These are phyloP conservation scores for Ptilodon capucinus DNA, from an alignment of 2,888 invertebrate genomes.

Conservation along the genomic window DNA sequence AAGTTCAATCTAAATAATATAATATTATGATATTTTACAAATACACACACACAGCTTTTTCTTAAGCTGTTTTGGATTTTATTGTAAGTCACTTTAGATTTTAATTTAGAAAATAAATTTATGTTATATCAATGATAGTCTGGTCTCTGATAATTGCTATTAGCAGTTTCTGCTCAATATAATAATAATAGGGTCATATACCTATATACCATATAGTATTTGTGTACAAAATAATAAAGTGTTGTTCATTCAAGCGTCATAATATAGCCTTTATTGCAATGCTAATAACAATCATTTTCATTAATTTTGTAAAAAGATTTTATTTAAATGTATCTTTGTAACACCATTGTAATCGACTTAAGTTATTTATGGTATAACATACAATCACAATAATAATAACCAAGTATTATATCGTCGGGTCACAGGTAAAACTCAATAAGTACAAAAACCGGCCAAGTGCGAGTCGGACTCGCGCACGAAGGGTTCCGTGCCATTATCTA, in stretches of 20 bases:
- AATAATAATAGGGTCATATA: not conserved
- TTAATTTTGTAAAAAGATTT: not conserved
- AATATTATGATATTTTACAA: not conserved
- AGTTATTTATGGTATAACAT: too few relatives aligned
- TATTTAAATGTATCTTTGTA: not conserved
- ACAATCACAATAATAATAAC: too few relatives aligned
- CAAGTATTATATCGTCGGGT: too few relatives aligned
- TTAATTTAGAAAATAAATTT: conserved; percentile 4
- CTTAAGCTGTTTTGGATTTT: not conserved
- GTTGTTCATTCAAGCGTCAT: not conserved
- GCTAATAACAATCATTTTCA: not conserved
- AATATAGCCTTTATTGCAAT: not conserved
- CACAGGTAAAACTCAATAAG: too few relatives aligned
- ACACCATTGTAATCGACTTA: not conserved
- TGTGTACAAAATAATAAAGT: conserved; percentile 2
- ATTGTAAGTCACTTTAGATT: not conserved
- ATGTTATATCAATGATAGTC: not conserved
- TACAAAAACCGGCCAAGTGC: too few relatives aligned
- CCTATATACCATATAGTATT: not conserved
- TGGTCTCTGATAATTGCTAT: not conserved
- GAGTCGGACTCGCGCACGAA: too few relatives aligned
- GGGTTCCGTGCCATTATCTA: too few relatives aligned
- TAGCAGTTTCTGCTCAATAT: not conserved
- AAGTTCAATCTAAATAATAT: too few relatives aligned
- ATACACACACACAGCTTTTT: not conserved